A percentile compares a stretch with the other conserved stretches of the same genome.
These are phyloP conservation scores for Heliopora coerulea DNA, from an alignment of 92 coral and sea anemone species.

Conservation along the genomic window DNA sequence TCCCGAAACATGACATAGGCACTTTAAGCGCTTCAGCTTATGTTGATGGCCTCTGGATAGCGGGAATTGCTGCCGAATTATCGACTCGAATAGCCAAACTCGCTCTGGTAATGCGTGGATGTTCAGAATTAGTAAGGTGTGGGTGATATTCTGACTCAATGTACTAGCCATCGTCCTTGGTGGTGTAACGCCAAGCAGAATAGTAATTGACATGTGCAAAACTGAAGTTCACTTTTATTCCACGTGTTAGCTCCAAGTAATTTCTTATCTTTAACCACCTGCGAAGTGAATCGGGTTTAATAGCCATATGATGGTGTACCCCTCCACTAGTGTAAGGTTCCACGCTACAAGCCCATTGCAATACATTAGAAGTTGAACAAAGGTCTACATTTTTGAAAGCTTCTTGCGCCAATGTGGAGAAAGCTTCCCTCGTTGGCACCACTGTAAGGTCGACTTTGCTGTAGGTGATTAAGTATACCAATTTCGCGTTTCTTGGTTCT, in stretches of 20 bases:
- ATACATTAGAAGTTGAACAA: not conserved
- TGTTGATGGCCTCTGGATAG: no score
- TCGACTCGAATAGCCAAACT: not conserved
- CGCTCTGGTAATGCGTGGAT: slow-evolving; percentile 11
- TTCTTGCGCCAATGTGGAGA: not conserved
- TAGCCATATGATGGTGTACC: slow-evolving; percentile 35
- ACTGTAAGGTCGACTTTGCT: not conserved
- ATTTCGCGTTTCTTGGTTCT: slow-evolving; percentile 8
- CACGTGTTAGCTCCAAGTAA: slow-evolving; percentile 15
- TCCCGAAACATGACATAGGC: no score
- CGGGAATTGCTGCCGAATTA: not conserved
- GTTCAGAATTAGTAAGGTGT: slow-evolving; percentile 15
- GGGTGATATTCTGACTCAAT: slow-evolving; percentile 45
- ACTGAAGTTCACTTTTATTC: slow-evolving; percentile 28
- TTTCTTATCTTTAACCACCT: slow-evolving; percentile 30
- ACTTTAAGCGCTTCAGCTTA: not conserved
- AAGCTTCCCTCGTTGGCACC: not conserved
- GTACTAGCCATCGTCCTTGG: slow-evolving; percentile 38
- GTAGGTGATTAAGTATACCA: slow-evolving; percentile 14
- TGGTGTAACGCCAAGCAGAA: slow-evolving; percentile 48
- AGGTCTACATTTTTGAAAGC: slow-evolving; percentile 16
- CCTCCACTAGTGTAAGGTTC: slow-evolving; percentile 10
- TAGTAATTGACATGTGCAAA: slow-evolving; percentile 26
- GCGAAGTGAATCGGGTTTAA: slow-evolving; percentile 20
- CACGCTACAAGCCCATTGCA: slow-evolving; percentile 8